Percentiles rank a stretch among this genome's conserved stretches.
Conservation (phyloP, 2,113 vertebrate genomes). For the Leucoraja erinaceus region DNA sequence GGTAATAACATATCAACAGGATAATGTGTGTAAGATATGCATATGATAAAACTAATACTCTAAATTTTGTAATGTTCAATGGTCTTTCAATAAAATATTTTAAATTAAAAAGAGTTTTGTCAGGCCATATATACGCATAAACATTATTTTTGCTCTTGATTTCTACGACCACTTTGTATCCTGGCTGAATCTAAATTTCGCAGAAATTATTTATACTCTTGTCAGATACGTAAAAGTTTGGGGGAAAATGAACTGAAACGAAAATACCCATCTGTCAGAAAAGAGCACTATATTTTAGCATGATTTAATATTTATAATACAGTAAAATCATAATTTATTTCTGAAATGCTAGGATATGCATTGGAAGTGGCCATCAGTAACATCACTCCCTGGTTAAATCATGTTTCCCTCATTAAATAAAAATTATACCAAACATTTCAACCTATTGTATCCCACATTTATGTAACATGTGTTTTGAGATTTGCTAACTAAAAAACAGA, state of each 20-base stretch:
- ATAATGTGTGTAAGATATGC: not conserved
- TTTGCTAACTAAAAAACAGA: conserved; percentile 24
- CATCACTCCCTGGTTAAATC: conserved; percentile 11
- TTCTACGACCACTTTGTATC: not conserved
- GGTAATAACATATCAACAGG: not conserved
- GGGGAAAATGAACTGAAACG: not conserved
- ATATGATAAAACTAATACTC: not conserved
- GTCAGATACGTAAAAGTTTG: not conserved
- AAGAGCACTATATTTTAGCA: not conserved
- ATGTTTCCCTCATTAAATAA: conserved; percentile 25
- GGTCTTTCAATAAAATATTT: not conserved
- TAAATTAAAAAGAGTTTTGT: not conserved
- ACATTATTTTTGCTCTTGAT: not conserved
- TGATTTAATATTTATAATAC: too few relatives aligned
- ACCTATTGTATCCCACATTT: conserved; percentile 21
- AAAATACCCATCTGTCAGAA: not conserved
- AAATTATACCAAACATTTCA: conserved; percentile 28
- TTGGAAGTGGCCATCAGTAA: not conserved
- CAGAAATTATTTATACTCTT: not conserved
- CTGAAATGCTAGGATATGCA: not conserved
- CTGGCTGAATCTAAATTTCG: not conserved
- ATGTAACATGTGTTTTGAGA: conserved; percentile 36
- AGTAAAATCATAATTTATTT: not conserved
- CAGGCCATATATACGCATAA: not conserved
- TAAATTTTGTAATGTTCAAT: not conserved